Percentiles rank a stretch among this genome's conserved stretches.
Evolutionary conservation across 2,888 invertebrate species (phyloP).

Genomic region (Dryadula phaetusa): DNA sequence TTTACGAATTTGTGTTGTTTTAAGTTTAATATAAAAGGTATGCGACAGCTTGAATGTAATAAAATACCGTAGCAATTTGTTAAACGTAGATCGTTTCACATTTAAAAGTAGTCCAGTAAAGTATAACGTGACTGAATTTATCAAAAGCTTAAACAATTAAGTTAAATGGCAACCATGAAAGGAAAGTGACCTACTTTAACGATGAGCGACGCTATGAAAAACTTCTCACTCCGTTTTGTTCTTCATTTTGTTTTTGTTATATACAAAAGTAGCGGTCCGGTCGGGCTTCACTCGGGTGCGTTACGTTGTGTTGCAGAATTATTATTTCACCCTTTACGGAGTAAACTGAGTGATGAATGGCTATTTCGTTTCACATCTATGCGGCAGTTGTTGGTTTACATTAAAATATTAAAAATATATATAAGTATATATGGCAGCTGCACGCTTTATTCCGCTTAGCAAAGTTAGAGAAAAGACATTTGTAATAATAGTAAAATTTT

Average conservation of each 20-base stretch:
- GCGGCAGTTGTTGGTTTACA: background rate
- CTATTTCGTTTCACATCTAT: background rate
- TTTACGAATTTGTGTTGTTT: background rate
- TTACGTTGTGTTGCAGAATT: background rate
- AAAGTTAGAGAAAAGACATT: too few species aligned
- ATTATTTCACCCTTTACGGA: background rate
- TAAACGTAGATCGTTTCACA: conserved; percentile 9
- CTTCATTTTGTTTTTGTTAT: conserved; percentile 8
- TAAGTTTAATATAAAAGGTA: background rate
- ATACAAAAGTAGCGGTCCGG: background rate
- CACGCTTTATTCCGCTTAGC: too few species aligned
- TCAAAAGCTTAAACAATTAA: conserved; percentile 24
- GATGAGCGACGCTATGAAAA: conserved; percentile 15
- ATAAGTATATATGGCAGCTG: too few species aligned
- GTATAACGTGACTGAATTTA: conserved; percentile 23
- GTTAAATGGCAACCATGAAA: conserved; percentile 23
- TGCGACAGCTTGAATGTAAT: background rate
- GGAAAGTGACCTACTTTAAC: conserved; percentile 29
- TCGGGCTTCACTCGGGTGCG: background rate
- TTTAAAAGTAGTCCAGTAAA: conserved; percentile 4
- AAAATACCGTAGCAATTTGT: conserved; percentile 5
- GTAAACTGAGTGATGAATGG: conserved; percentile 1
- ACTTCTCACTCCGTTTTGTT: conserved; percentile 12
- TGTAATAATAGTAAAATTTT: too few species aligned
- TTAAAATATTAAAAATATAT: background rate